phyloP scores from a whole-genome alignment of 2,888 invertebrate species.

The Cybosia mesomella region DNA sequence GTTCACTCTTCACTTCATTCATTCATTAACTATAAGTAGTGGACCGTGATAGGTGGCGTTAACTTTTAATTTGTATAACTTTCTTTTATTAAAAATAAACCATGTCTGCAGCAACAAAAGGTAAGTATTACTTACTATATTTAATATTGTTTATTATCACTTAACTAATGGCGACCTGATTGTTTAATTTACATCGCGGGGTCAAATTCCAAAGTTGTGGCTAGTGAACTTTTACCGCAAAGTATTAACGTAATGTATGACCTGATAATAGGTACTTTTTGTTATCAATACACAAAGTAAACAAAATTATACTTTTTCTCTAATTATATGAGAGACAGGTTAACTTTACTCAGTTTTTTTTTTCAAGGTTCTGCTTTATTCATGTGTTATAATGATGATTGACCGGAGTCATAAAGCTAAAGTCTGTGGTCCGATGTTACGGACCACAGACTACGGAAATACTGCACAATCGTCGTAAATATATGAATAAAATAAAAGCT shows the following conservation, averaged over 20 bases:
- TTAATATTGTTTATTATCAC: neutral
- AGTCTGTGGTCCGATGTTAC: conserved; percentile 18
- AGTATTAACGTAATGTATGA: neutral
- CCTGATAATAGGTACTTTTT: neutral
- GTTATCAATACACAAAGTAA: conserved; percentile 7
- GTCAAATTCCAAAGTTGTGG: conserved; percentile 58
- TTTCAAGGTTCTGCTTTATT: neutral
- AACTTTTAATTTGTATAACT: neutral
- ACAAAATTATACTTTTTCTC: conserved; percentile 6
- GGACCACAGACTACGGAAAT: neutral
- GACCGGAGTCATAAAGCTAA: conserved; percentile 5
- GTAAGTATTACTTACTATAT: conserved; percentile 51
- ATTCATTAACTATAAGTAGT: conserved; percentile 35
- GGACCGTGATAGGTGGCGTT: conserved; percentile 29
- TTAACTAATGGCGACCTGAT: neutral
- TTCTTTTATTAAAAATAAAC: conserved; percentile 29
- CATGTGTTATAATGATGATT: neutral
- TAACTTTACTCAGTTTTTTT: neutral
- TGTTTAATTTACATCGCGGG: conserved; percentile 35
- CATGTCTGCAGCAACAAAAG: conserved; percentile 82
- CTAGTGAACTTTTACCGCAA: conserved; percentile 8
- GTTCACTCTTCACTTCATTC: conserved; percentile 40
- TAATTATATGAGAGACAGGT: neutral
- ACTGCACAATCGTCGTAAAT: neutral
- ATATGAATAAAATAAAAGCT: neutral